Evolutionary conservation across 2,113 vertebrate species (phyloP).

Genomic region (Bubalus kerabau): DNA sequence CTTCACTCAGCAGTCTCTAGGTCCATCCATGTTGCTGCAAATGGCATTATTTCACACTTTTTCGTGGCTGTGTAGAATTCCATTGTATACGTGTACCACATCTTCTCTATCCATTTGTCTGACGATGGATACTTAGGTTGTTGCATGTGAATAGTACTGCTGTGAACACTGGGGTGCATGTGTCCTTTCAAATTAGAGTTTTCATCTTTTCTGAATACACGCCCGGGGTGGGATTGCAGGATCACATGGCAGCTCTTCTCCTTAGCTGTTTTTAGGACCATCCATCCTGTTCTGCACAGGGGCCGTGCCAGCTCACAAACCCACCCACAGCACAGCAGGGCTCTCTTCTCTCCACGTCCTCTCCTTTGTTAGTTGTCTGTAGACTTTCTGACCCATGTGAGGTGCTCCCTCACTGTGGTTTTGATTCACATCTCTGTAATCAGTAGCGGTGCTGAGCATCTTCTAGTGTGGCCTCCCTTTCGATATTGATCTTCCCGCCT

Average conservation of each 20-base stretch:
- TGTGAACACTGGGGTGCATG: fast-evolving
- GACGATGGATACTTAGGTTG: neutral
- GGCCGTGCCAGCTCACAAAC: neutral
- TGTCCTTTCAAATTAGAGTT: neutral
- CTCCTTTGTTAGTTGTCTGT: neutral
- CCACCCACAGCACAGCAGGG: neutral
- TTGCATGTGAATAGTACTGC: neutral
- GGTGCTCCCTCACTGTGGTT: neutral
- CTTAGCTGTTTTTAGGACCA: neutral
- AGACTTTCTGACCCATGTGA: neutral
- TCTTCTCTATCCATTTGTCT: neutral
- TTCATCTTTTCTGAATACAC: neutral
- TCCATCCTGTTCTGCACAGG: neutral
- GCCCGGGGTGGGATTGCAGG: neutral
- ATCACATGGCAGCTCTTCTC: neutral
- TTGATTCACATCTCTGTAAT: neutral
- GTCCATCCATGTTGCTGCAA: neutral
- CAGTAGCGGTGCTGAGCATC: fast-evolving
- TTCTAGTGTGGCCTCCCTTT: neutral
- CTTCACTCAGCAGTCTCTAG: neutral
- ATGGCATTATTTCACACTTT: neutral
- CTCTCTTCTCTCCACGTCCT: neutral
- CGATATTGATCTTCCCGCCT: fast-evolving
- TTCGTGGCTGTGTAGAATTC: neutral
- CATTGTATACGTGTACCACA: neutral